These are phyloP conservation scores for Desoria tigrina DNA, from an alignment of 2,888 invertebrate genomes.

Conservation along the genomic window DNA sequence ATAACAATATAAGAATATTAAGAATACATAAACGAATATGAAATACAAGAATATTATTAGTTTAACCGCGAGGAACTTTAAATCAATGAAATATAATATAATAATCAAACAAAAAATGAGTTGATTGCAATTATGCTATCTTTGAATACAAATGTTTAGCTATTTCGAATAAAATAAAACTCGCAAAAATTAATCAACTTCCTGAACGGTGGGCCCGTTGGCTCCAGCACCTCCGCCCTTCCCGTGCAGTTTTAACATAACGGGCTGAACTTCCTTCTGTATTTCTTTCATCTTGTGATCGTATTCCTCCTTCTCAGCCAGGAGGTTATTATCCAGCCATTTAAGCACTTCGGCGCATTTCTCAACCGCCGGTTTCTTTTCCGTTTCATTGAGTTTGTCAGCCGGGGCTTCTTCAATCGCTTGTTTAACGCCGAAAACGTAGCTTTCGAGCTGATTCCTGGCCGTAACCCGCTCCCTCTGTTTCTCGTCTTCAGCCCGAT, in stretches of 20 bases:
- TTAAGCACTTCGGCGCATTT: slow-evolving; percentile 68
- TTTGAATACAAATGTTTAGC: no score
- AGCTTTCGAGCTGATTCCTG: slow-evolving; percentile 72
- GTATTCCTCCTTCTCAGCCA: slow-evolving; percentile 75
- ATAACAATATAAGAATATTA: no score
- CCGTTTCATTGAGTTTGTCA: slow-evolving; percentile 67
- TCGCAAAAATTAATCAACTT: slow-evolving; percentile 63
- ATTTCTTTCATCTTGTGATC: slow-evolving; percentile 62
- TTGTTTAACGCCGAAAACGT: slow-evolving; percentile 70
- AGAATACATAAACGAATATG: no score
- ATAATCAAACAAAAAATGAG: no score
- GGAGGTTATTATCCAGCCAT: slow-evolving; percentile 78
- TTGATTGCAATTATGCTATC: no score
- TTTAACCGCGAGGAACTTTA: no score
- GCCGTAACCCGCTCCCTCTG: slow-evolving; percentile 67
- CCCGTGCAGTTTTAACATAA: slow-evolving; percentile 81
- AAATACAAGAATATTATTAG: no score
- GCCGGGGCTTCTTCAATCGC: slow-evolving; percentile 54
- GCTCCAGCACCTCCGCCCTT: slow-evolving; percentile 58
- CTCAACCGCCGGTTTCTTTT: slow-evolving; percentile 67
- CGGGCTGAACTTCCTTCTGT: slow-evolving; percentile 70
- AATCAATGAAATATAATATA: no score
- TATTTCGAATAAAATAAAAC: no score
- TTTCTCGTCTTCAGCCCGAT: slow-evolving; percentile 70
- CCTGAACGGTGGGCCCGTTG: slow-evolving; percentile 63